These are phyloP conservation scores for Hestina assimilis DNA, from an alignment of 1,140 invertebrate species.

Conservation along the genomic window DNA sequence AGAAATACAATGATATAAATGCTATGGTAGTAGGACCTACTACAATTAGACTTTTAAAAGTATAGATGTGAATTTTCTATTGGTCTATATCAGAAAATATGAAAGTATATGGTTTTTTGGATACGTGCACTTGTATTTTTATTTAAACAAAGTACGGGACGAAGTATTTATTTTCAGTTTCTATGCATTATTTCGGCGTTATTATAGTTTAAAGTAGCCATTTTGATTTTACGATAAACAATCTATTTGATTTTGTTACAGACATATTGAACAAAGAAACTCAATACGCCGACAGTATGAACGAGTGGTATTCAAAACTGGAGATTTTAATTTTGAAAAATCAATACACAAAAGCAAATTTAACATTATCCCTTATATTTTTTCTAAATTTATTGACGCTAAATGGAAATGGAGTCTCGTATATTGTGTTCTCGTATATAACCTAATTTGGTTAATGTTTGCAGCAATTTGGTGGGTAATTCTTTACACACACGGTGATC, in stretches of 20 bases:
- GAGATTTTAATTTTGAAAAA: conserved; percentile 83
- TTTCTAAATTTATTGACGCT: conserved; percentile 73
- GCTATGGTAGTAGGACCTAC: no score
- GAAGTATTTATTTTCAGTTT: not conserved
- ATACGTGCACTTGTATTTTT: no score
- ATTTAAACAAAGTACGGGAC: no score
- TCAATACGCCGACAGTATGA: conserved; percentile 31
- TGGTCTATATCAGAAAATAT: no score
- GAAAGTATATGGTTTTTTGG: no score
- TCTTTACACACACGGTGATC: conserved; percentile 81
- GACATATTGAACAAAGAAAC: conserved; percentile 25
- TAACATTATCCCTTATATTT: conserved; percentile 79
- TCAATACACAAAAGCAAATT: conserved; percentile 64
- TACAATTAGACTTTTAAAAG: no score
- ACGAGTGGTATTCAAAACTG: conserved; percentile 82
- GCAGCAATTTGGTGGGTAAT: conserved; percentile 83
- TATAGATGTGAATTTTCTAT: no score
- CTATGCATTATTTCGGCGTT: no score
- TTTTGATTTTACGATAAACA: not conserved
- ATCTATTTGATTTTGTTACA: conserved; percentile 22
- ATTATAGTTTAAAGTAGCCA: no score
- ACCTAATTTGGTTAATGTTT: conserved; percentile 83
- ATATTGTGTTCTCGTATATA: conserved; percentile 82
- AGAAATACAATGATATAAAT: no score
- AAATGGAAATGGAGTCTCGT: conserved; percentile 85